phyloP scores from a whole-genome alignment of 1,140 invertebrate genomes.

The Drosophila neocordata region DNA sequence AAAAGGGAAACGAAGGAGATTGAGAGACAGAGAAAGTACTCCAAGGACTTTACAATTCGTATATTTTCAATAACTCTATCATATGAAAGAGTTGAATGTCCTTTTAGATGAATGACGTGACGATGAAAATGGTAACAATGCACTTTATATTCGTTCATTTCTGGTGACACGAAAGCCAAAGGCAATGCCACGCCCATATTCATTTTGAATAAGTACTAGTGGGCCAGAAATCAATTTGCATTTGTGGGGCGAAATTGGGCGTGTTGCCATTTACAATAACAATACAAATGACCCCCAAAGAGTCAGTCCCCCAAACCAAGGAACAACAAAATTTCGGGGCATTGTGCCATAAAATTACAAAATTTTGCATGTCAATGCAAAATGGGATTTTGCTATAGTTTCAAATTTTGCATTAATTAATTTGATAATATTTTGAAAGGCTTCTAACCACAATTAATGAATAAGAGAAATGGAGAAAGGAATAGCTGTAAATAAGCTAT shows the following conservation, averaged over 20 bases:
- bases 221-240: conserved; percentile 60
- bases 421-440: conserved; percentile 34
- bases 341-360: conserved; percentile 49
- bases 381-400: conserved; percentile 4
- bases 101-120: conserved; percentile 34
- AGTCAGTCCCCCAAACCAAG: background rate
- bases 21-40: conserved; percentile 45
- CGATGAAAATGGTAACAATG: background rate
- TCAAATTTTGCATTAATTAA: conserved; percentile 48
- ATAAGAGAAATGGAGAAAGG: too few species aligned
- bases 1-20: too few species aligned
- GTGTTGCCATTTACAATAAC: conserved; percentile 46
- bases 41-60: conserved; percentile 22
- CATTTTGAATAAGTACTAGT: background rate
- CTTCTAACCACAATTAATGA: too few species aligned
- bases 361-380: conserved; percentile 52
- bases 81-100: conserved; percentile 58
- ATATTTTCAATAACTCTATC: background rate
- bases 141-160: background rate
- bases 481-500: background rate
- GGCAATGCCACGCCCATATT: conserved; percentile 11
- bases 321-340: conserved; percentile 30
- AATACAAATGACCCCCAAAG: conserved; percentile 4
- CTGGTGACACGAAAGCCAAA: conserved; percentile 35
- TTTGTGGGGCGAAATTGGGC: conserved; percentile 50